Evolutionary conservation across 2,797 vertebrate genomes (phyloP), one percentile per base, ranked within the genome.

Genomic region (Iguana delicatissima): DNA sequence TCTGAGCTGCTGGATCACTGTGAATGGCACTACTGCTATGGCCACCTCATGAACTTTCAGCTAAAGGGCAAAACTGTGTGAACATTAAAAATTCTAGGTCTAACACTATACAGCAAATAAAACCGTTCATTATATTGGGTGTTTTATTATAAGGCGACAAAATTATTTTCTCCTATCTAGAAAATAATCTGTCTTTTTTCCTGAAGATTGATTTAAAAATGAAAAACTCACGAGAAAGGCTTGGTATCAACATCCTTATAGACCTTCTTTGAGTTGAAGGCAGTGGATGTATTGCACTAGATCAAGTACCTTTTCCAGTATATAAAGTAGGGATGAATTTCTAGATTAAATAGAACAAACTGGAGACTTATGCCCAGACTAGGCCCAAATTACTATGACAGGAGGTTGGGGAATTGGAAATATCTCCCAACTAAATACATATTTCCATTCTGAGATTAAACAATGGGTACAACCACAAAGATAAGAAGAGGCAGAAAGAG

Each of bases 401-500:
- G 42, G 79, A 92, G 79, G 90, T 80, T 94, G 50, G 74, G 91
- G 88, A 90, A 95, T 93, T 93, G 9, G 38, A 95, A 83, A 55
- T 84, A 64, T 89, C 90, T 92, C 73, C 74, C 87, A 93, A 29
- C 14, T 85, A 87, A 93, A 94, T 35, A 22, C 91, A 42, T 89
- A 64, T 55, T 20, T 67, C 92, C 89, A 89, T 29, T 29, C 1
- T 29, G 81, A 90, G 18, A 16, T 74, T 87, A 92, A 84, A 32
- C 85, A 88, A 86, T 81, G 52, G 86, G 38, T 1, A 3, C 74
- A 84, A 0, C 91, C 79, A 69, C 89, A 92, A 85, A 92, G 94
- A 83, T 46, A 50, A 84, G 89, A 89, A 80, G 52, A 89, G 86
- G 93, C 89, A 93, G 90, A 91, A 94, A 89, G 88, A 94, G 80